Conservation (phyloP, 2,888 invertebrate genomes). For the Himalopsyche japonica region DNA sequence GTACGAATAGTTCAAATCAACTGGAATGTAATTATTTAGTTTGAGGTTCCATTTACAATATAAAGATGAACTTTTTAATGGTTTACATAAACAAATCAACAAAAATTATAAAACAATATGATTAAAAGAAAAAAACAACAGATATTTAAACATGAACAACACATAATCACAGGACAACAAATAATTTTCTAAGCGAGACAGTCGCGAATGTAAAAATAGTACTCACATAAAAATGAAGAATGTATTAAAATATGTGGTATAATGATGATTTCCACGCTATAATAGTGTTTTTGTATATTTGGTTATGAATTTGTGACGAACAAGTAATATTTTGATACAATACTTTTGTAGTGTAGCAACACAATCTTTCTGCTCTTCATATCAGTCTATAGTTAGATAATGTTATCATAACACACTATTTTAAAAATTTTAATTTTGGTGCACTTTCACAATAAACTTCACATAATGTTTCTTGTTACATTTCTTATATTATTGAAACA, state of each 20-base stretch:
- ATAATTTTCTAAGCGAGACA: not conserved
- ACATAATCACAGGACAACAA: conserved; percentile 36
- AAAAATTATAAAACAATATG: not conserved
- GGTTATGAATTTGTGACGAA: not conserved
- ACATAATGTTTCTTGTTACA: not conserved
- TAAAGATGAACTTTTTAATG: no score
- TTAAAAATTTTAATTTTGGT: not conserved
- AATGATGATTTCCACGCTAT: not conserved
- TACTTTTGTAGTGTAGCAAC: no score
- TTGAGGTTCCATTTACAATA: no score
- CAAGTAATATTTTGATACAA: no score
- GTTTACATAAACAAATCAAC: no score
- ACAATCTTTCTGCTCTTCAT: no score
- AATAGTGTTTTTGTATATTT: not conserved
- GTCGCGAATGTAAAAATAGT: not conserved
- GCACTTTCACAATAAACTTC: not conserved
- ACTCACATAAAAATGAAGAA: not conserved
- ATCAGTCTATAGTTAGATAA: no score
- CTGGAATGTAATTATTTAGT: not conserved
- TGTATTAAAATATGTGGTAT: not conserved
- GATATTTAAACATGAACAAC: conserved; percentile 23
- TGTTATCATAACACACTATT: no score
- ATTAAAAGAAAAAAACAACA: conserved; percentile 14
- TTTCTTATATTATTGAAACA: not conserved
- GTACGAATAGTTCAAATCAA: no score